Conservation (phyloP, 2,113 vertebrate genomes). For the Stegostoma tigrinum region DNA sequence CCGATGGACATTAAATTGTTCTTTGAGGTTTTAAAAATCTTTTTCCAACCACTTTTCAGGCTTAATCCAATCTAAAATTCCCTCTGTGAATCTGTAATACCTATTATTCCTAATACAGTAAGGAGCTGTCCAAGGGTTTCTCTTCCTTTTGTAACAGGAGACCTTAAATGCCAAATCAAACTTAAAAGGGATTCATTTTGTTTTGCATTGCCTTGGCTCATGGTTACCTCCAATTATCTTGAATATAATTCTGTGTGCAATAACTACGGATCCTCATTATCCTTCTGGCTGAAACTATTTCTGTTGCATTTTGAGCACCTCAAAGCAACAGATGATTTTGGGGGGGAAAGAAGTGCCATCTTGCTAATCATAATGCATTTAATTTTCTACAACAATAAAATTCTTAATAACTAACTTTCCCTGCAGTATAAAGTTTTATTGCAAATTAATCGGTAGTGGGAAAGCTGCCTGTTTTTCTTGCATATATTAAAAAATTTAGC, state of each 20-base stretch:
- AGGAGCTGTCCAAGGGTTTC: background rate
- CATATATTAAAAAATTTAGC: background rate
- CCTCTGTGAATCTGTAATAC: background rate
- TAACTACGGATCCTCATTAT: background rate
- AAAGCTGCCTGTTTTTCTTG: background rate
- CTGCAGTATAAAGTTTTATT: background rate
- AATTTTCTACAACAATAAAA: background rate
- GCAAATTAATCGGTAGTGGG: background rate
- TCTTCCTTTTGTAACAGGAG: background rate
- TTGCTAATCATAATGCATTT: background rate
- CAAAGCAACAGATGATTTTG: background rate
- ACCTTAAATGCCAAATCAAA: background rate
- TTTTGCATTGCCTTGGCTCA: background rate
- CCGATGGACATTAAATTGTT: background rate
- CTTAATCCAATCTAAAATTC: background rate
- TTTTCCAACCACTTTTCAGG: too few species aligned
- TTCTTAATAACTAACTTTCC: conserved; percentile 16
- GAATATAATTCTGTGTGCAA: background rate
- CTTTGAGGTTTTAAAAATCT: background rate
- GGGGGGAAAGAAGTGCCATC: background rate
- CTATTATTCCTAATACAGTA: background rate
- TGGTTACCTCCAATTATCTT: background rate
- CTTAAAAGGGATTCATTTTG: background rate
- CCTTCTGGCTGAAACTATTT: background rate
- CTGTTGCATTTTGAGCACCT: background rate